Evolutionary conservation across 2,113 vertebrate species (phyloP).

Genomic region (Planiliza haematocheilus): DNA sequence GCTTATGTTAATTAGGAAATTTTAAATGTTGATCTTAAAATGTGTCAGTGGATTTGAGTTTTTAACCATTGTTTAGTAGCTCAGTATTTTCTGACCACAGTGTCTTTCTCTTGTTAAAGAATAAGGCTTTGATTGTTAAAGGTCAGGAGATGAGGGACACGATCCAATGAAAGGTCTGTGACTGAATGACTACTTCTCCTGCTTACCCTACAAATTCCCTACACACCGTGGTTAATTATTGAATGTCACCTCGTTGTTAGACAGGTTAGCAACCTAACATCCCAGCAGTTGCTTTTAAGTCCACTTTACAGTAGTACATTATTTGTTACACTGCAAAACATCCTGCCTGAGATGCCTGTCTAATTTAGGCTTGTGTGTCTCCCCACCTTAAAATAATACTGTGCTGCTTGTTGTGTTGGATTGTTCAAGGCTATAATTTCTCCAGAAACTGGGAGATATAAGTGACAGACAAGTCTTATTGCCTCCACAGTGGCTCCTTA

Average conservation of each 20-base stretch:
- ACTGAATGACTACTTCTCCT: conserved; percentile 16
- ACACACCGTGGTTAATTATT: conserved; percentile 39
- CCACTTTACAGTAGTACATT: not conserved
- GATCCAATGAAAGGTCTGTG: not conserved
- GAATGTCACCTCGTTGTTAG: conserved; percentile 15
- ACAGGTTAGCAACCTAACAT: conserved; percentile 20
- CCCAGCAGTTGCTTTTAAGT: conserved; percentile 18
- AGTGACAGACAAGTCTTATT: conserved; percentile 16
- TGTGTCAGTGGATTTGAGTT: not conserved
- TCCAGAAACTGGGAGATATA: conserved; percentile 8
- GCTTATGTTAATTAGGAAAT: not conserved
- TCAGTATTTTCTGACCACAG: not conserved
- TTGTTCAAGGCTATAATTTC: conserved; percentile 32
- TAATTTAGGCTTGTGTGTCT: conserved; percentile 35
- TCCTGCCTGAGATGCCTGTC: conserved; percentile 9
- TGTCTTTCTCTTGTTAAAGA: conserved; percentile 2
- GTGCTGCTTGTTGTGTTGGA: conserved; percentile 10
- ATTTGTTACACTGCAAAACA: not conserved
- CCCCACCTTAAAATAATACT: conserved; percentile 31
- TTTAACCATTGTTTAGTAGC: not conserved
- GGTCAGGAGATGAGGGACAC: not conserved
- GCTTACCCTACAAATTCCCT: conserved; percentile 15
- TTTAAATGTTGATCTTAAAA: too few relatives aligned
- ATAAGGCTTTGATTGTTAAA: not conserved
- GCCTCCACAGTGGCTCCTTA: conserved; percentile 26